Conservation (phyloP, 2,888 invertebrate species). For the Iphiclides podalirius region DNA sequence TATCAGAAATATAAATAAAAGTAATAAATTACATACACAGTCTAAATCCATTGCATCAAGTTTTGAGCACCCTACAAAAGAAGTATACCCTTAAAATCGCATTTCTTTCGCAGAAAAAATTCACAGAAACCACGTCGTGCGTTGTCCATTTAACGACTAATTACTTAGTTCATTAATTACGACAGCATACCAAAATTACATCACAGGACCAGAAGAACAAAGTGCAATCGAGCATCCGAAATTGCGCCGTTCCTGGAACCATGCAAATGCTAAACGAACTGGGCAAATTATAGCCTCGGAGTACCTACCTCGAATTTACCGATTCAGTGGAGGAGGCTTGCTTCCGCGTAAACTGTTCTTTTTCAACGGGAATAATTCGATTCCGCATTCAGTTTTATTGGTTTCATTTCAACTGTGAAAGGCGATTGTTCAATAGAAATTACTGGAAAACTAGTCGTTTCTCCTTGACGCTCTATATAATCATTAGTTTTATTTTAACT, state of each 20-base stretch:
- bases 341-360: background rate
- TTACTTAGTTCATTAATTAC: conserved; percentile 6
- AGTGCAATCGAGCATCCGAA: conserved; percentile 20
- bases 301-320: conserved; percentile 11
- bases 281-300: conserved; percentile 20
- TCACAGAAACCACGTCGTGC: too few species aligned
- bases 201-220: conserved; percentile 9
- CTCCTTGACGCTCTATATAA: too few species aligned
- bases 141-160: too few species aligned
- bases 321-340: conserved; percentile 7
- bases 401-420: background rate
- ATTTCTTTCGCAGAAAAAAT: too few species aligned
- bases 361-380: background rate
- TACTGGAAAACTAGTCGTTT: conserved; percentile 14
- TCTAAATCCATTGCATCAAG: too few species aligned
- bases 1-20: too few species aligned
- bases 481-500: too few species aligned
- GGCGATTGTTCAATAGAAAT: background rate
- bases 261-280: conserved; percentile 23
- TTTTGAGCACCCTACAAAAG: too few species aligned
- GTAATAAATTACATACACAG: too few species aligned
- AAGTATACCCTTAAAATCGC: too few species aligned
- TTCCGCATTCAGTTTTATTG: background rate
- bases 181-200: background rate
- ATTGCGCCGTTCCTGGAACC: conserved; percentile 9